Evolutionary conservation across 2,888 invertebrate genomes (phyloP).

Genomic region (Prionchulus punctatus): DNA sequence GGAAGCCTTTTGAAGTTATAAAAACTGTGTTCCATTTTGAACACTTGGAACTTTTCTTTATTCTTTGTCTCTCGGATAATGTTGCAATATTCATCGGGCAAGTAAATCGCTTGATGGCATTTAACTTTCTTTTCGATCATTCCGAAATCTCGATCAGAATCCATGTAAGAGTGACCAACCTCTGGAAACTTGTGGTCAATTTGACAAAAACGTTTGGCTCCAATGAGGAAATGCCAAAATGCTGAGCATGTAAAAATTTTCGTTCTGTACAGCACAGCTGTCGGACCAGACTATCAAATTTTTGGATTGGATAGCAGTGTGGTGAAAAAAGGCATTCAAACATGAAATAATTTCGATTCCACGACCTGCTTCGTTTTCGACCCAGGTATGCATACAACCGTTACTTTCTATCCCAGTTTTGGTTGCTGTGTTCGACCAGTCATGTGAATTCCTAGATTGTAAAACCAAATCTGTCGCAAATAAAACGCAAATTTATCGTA

Average conservation of each 20-base stretch:
- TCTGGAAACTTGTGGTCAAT: constrained; percentile 5
- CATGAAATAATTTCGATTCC: neutral
- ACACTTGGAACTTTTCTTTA: too few relatives aligned
- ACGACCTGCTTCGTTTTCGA: neutral
- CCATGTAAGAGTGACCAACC: neutral
- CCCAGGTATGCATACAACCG: neutral
- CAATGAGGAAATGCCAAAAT: neutral
- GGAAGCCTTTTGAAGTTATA: too few relatives aligned
- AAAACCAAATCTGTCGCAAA: neutral
- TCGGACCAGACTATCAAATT: neutral
- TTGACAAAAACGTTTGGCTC: neutral
- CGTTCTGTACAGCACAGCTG: neutral
- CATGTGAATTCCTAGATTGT: neutral
- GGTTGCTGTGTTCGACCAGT: neutral
- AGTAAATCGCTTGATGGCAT: too few relatives aligned
- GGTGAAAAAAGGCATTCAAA: neutral
- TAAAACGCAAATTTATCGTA: neutral
- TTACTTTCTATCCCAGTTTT: too few relatives aligned
- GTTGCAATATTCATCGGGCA: too few relatives aligned
- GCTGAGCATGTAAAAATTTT: neutral
- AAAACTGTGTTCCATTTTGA: too few relatives aligned
- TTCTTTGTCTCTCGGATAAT: too few relatives aligned
- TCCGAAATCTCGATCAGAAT: constrained; percentile 1
- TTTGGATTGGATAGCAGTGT: neutral
- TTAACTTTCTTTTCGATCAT: neutral